Conservation (phyloP, 2,888 invertebrate genomes). For the Thymelicus sylvestris region DNA sequence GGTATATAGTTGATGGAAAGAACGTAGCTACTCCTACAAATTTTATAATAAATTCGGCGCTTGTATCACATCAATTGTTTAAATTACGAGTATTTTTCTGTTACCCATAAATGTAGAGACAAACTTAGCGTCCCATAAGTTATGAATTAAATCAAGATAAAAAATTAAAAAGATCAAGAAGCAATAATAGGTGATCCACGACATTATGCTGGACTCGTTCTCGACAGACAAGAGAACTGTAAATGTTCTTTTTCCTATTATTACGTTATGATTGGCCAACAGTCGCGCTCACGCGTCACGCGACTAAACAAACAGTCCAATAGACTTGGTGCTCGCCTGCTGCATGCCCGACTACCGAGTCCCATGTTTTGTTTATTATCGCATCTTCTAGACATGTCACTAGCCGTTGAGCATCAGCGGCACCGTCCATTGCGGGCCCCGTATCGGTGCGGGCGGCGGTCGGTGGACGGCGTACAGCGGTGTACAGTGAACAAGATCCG, state of each 20-base stretch:
- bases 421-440: slow-evolving; percentile 21
- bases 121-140: background rate
- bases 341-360: slow-evolving; percentile 26
- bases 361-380: slow-evolving; percentile 29
- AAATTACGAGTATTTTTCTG: too few species aligned
- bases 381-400: slow-evolving; percentile 13
- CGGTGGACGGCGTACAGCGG: slow-evolving; percentile 27
- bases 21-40: too few species aligned
- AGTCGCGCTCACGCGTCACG: slow-evolving; percentile 2
- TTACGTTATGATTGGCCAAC: slow-evolving; percentile 29
- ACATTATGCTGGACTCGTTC: background rate
- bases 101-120: background rate
- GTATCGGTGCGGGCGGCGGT: slow-evolving; percentile 14
- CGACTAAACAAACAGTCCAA: slow-evolving; percentile 28
- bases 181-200: background rate
- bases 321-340: slow-evolving; percentile 21
- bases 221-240: background rate
- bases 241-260: slow-evolving; percentile 18
- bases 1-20: too few species aligned
- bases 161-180: background rate
- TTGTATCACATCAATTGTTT: background rate
- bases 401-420: slow-evolving; percentile 2
- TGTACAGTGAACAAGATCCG: slow-evolving; percentile 36
- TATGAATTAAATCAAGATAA: slow-evolving; percentile 1
- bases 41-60: background rate